A percentile compares a stretch with the other conserved stretches of the same genome.
These are phyloP conservation scores for Mamestra configurata DNA, from an alignment of 1,140 invertebrate genomes.

Conservation along the genomic window DNA sequence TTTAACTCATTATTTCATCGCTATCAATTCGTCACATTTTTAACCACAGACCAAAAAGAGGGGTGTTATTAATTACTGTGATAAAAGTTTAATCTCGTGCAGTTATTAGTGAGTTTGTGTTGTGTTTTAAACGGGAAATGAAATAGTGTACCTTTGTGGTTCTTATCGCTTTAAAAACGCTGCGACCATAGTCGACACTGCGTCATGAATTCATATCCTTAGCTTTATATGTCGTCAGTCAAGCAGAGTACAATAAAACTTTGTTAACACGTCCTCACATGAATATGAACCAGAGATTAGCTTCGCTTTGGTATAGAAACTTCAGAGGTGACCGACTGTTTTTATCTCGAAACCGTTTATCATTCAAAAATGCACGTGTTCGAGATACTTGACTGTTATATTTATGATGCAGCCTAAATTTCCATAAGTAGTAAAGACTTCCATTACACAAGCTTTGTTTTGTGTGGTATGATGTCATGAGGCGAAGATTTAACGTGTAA, in stretches of 20 bases:
- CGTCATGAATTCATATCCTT: constrained; percentile 58
- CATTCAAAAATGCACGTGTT: constrained; percentile 56
- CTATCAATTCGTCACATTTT: constrained; percentile 17
- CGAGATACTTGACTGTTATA: constrained; percentile 28
- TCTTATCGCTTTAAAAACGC: constrained; percentile 25
- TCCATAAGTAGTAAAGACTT: constrained; percentile 41
- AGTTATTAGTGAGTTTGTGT: constrained; percentile 15
- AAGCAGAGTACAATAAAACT: constrained; percentile 63
- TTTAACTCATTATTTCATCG: constrained; percentile 3
- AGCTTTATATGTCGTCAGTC: constrained; percentile 63
- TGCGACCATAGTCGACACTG: constrained; percentile 51
- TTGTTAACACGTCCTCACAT: constrained; percentile 71
- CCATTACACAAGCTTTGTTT: constrained; percentile 9
- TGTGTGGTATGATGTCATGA: constrained; percentile 42
- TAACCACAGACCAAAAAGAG: no score
- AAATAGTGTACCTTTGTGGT: constrained; percentile 24
- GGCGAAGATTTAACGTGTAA: not conserved
- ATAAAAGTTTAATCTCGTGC: not conserved
- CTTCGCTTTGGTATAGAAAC: constrained; percentile 51
- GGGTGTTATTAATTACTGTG: no score
- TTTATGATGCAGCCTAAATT: constrained; percentile 44
- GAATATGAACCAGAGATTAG: constrained; percentile 62
- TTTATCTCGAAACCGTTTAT: constrained; percentile 60
- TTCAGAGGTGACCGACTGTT: constrained; percentile 58
- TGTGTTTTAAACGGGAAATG: constrained; percentile 22